Conservation (phyloP, 2,888 invertebrate species). For the Metalampra italica region DNA sequence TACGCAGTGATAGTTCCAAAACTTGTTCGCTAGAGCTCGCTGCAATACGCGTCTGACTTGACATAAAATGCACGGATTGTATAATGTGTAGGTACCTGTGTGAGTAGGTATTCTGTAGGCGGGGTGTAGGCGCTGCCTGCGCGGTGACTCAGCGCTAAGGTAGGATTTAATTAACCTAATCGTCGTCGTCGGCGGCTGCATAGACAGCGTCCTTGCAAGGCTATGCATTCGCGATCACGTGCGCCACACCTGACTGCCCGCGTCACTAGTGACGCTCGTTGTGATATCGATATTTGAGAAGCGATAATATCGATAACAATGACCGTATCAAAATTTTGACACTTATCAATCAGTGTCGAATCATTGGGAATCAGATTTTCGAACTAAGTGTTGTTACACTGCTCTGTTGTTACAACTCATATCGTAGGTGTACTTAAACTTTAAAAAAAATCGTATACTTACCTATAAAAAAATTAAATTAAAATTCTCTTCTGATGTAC, state of each 20-base stretch:
- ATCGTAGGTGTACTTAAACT: no score
- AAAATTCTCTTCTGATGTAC: no score
- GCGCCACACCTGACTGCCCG: constrained; percentile 31
- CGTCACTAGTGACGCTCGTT: constrained; percentile 10
- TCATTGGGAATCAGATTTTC: no score
- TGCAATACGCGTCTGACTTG: background rate
- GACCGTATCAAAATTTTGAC: background rate
- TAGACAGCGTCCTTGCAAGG: constrained; percentile 77
- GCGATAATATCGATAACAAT: background rate
- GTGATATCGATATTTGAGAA: background rate
- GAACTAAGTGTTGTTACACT: no score
- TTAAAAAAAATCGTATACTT: no score
- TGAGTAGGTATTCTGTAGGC: background rate
- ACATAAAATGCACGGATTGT: constrained; percentile 4
- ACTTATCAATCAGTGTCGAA: no score
- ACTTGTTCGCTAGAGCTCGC: constrained; percentile 2
- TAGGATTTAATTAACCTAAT: constrained; percentile 62
- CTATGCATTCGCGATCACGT: constrained; percentile 53
- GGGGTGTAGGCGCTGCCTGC: constrained; percentile 14
- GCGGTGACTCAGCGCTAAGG: constrained; percentile 63
- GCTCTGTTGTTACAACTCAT: no score
- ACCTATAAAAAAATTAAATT: no score
- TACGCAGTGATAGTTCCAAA: background rate
- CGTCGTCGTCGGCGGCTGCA: constrained; percentile 45
- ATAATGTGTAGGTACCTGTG: constrained; percentile 1